Evolutionary conservation across 2,888 invertebrate species (phyloP), one percentile per base, ranked within the genome.

Genomic region (Agrochola circellaris): DNA sequence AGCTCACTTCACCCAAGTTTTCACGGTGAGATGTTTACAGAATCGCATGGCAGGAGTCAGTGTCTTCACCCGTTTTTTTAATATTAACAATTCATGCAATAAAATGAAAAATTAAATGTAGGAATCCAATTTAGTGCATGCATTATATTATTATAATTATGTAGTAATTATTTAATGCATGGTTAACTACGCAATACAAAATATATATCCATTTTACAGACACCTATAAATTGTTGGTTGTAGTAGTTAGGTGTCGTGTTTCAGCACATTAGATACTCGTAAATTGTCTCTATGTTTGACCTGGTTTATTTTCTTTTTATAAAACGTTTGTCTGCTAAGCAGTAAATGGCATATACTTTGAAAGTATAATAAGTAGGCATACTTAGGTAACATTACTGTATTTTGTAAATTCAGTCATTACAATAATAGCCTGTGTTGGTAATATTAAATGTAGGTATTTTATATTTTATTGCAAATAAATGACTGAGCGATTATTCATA

Each of bases 281-380:
- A 85, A 81, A 82, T 85, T 74, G 34, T 69, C 17, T 62, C 48
- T 69, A 51, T 54, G 80, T 66, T 34, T 58, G 81, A 70, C 81
- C 81, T 81, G 58, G 26, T 85, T 82, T 81, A 70, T 85, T 62
- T 85, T 62, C 65, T 70, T 82, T 81, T 82, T 73, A 70, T 62
- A 81, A 81, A 85, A 73, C 56, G 20, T 54, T 84, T 73, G 61
- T 61, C 60, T 80, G 69, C n/a, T 80, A 15, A 79, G 69, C 48
- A 6, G 42, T 81, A 23, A 67, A 61, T 51, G 26, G 48, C 42
- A 51, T 83, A 69, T 60, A 65, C 54, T 68, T 69, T 81, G 48
- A 81, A 81, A 61, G 73, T 73, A 73, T 68, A 84, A 81, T 58
- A 26, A 20, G 54, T 60, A 15, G 23, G n/a, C 7, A 61, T 34